Conservation (phyloP, 2,888 invertebrate species). For the Melipona beecheii region DNA sequence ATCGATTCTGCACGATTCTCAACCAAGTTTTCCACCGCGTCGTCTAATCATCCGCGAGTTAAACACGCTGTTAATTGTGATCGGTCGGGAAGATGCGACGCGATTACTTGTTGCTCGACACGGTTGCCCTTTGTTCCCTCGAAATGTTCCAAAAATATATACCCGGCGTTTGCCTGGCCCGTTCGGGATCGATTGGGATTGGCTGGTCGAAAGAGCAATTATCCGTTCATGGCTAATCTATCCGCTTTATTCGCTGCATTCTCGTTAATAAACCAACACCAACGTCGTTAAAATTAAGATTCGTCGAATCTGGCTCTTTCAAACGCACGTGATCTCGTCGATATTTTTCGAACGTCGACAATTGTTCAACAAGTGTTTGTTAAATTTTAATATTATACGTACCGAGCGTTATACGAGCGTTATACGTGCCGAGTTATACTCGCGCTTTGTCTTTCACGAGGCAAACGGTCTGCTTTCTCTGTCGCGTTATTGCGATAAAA, state of each 20-base stretch:
- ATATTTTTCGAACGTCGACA: not conserved
- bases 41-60: not conserved
- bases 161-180: not conserved
- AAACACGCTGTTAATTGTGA: not conserved
- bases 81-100: slow-evolving; percentile 22
- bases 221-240: too few relatives aligned
- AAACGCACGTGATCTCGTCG: not conserved
- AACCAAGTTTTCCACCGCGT: not conserved
- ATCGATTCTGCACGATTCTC: not conserved
- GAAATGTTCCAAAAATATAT: slow-evolving; percentile 35
- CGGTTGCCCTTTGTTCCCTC: slow-evolving; percentile 27
- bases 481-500: too few relatives aligned
- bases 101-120: slow-evolving; percentile 58
- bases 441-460: too few relatives aligned
- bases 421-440: too few relatives aligned
- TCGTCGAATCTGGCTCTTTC: not conserved
- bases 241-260: too few relatives aligned
- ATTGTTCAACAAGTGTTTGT: slow-evolving; percentile 41
- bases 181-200: not conserved
- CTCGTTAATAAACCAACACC: not conserved
- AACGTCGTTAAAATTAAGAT: not conserved
- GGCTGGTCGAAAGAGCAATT: too few relatives aligned
- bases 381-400: not conserved
- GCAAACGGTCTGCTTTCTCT: too few relatives aligned
- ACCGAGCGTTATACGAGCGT: too few relatives aligned